Conservation (phyloP, 2,113 vertebrate species). For the Zapornia atra region DNA sequence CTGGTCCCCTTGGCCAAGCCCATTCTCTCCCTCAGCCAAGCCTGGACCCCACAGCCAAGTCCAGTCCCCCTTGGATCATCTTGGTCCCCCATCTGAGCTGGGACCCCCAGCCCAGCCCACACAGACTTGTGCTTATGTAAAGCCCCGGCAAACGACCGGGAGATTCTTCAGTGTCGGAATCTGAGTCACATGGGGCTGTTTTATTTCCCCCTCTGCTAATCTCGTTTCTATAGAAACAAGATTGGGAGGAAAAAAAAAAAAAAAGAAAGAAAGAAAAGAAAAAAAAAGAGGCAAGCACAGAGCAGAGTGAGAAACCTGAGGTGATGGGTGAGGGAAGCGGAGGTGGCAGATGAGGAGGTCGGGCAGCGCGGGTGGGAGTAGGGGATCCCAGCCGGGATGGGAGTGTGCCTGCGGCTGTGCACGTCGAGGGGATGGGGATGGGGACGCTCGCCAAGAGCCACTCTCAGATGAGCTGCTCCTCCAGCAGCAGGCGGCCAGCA, state of each 20-base stretch:
- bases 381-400: not conserved
- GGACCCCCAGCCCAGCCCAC: fast-evolving
- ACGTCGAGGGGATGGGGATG: not conserved
- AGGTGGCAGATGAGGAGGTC: slow-evolving; percentile 40
- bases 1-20: not conserved
- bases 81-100: not conserved
- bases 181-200: slow-evolving; percentile 75
- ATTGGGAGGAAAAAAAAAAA: slow-evolving; percentile 48
- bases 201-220: slow-evolving; percentile 74
- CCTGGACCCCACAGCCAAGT: not conserved
- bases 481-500: not conserved
- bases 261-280: not conserved
- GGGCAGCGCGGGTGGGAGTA: not conserved
- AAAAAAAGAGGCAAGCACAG: slow-evolving; percentile 26
- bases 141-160: not conserved
- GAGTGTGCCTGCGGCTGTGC: not conserved
- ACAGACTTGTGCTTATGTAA: slow-evolving; percentile 69
- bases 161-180: slow-evolving; percentile 74
- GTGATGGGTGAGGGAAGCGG: slow-evolving; percentile 55
- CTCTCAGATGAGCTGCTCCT: not conserved
- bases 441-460: not conserved
- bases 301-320: slow-evolving; percentile 40
- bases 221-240: slow-evolving; percentile 78
- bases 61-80: fast-evolving
- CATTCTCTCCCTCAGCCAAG: too few species aligned